Evolutionary conservation across 2,113 vertebrate species (phyloP), one percentile per base, ranked within the genome.

Genomic region (Apus apus): DNA sequence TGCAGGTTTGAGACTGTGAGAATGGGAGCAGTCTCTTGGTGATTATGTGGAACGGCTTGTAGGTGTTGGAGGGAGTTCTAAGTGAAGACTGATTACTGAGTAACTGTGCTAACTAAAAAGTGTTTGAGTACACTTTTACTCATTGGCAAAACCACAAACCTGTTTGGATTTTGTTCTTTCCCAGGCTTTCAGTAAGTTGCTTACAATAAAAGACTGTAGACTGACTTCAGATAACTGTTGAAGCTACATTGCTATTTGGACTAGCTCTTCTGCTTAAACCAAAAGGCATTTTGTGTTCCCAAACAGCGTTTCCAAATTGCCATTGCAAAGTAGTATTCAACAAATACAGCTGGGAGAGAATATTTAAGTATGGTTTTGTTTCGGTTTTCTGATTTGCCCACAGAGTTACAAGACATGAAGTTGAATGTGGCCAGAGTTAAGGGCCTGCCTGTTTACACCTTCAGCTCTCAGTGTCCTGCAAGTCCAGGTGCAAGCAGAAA

Each of bases 1-100:
- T 36, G 54, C 1, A 4, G 72, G 40, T 64, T 77, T 36, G 23
- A 62, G 64, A 34, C 18, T 8, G 14, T 9, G 34, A 40, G 29
- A 1, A 1, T 34, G 60, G 60, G 68, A 74, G 50, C 56, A 62
- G 0, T 20, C 61, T 67, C 21, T n/a, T 0, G 0, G 26, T 74
- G 30, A 32, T 56, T 27, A 17, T 68, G 38, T 57, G 56, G 80
- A 71, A 53, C 32, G 64, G 15, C 65, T 51, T 64, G 5, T 38
- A 29, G 0, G 0, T 84, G 70, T 85, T 85, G 81, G 19, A 95
- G 73, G 77, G 53, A 75, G 48, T 85, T 93, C 64, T 56, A 78
- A 82, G 48, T 60, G 34, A 87, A 64, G 21, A 23, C 29, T 78
- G 93, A 82, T 91, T 89, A 40, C 43, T 85, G 53, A 45, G 38